Conservation (phyloP, 1,140 invertebrate genomes). For the Belonocnema kinseyi region DNA sequence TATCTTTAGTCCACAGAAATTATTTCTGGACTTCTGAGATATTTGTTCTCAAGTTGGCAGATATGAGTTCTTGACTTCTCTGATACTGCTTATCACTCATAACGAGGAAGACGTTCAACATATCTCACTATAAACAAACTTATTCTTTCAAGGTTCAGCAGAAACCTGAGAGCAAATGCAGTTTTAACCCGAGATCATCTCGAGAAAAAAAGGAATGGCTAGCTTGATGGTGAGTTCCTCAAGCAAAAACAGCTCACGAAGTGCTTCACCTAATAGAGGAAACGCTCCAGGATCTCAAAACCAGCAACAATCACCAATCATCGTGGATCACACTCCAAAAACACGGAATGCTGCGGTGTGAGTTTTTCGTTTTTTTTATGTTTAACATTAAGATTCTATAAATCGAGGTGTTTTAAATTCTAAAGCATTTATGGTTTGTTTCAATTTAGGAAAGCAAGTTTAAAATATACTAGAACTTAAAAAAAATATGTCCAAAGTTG, state of each 20-base stretch:
- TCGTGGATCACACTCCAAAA: constrained; percentile 65
- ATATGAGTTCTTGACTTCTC: neutral
- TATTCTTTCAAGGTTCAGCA: constrained; percentile 8
- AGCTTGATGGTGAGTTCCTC: constrained; percentile 71
- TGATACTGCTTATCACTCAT: neutral
- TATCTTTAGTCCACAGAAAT: neutral
- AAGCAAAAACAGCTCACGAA: constrained; percentile 72
- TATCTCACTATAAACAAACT: constrained; percentile 31
- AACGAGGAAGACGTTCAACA: constrained; percentile 1
- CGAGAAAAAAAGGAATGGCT: constrained; percentile 68
- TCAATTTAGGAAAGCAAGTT: no score
- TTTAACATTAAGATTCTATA: no score
- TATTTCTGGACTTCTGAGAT: neutral
- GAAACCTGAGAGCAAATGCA: constrained; percentile 50
- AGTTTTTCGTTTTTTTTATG: constrained; percentile 44
- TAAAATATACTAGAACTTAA: no score
- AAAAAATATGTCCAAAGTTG: no score
- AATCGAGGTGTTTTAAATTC: no score
- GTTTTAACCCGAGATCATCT: constrained; percentile 40
- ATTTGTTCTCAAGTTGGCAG: neutral
- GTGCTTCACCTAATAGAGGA: constrained; percentile 70
- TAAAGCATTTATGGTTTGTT: no score
- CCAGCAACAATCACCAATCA: constrained; percentile 53
- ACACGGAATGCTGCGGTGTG: constrained; percentile 69
- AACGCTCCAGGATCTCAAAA: constrained; percentile 56